Evolutionary conservation across 2,888 invertebrate species (phyloP).

Genomic region (Byasa hedistus): DNA sequence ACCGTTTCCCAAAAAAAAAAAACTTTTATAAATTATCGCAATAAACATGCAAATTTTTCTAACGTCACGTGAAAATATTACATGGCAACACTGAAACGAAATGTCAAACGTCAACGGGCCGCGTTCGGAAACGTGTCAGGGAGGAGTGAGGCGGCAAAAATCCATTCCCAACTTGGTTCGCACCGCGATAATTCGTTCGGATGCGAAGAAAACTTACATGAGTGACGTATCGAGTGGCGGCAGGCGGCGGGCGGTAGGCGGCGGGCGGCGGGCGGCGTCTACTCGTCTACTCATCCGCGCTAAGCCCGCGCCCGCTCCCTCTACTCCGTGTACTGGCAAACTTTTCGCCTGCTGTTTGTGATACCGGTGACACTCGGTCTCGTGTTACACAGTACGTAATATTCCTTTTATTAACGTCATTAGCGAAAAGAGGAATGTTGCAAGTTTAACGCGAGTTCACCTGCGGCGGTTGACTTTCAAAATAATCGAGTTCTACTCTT

Average conservation of each 20-base stretch:
- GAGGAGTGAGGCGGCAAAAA: conserved; percentile 39
- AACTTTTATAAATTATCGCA: too few relatives aligned
- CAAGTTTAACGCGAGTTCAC: too few relatives aligned
- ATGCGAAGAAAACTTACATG: conserved; percentile 65
- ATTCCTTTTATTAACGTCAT: too few relatives aligned
- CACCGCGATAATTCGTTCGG: conserved; percentile 45
- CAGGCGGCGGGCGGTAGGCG: conserved; percentile 49
- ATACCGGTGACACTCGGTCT: conserved; percentile 49
- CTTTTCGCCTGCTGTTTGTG: conserved; percentile 60
- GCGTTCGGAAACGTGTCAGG: conserved; percentile 26
- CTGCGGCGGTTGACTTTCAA: too few relatives aligned
- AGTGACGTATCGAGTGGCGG: conserved; percentile 67
- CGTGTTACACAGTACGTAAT: too few relatives aligned
- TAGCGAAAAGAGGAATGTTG: too few relatives aligned
- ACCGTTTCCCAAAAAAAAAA: too few relatives aligned
- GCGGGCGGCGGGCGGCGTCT: conserved; percentile 32
- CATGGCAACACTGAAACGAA: conserved; percentile 8
- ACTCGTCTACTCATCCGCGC: conserved; percentile 56
- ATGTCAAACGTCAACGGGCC: conserved; percentile 17
- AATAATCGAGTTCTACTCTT: too few relatives aligned
- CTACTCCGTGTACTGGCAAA: conserved; percentile 59
- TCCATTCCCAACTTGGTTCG: conserved; percentile 50
- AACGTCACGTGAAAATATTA: background rate
- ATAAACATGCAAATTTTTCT: too few relatives aligned
- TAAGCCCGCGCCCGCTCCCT: conserved; percentile 53